phyloP scores from a whole-genome alignment of 2,113 vertebrate species.

The Osmerus mordax region DNA sequence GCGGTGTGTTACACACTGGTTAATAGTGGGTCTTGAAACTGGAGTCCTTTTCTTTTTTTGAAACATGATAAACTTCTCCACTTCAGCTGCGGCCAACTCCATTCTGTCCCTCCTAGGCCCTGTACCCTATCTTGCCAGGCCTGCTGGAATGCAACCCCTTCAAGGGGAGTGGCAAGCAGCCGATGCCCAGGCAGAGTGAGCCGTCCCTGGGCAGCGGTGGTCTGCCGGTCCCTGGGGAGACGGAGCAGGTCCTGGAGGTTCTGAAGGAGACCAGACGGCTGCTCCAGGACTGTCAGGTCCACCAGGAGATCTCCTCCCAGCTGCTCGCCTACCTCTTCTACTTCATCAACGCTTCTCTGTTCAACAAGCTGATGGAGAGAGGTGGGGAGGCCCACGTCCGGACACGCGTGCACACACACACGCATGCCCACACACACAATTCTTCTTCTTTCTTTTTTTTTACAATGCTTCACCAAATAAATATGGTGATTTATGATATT shows the following conservation, averaged over 20 bases:
- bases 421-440: neutral
- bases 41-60: no score
- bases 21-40: no score
- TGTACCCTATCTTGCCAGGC: conserved; percentile 70
- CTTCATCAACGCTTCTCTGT: conserved; percentile 78
- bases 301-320: conserved; percentile 70
- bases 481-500: neutral
- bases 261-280: conserved; percentile 59
- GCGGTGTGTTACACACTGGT: no score
- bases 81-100: no score
- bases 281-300: conserved; percentile 64
- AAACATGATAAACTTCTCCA: no score
- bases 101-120: conserved; percentile 50
- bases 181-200: neutral
- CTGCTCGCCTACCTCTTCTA: conserved; percentile 78
- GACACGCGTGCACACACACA: neutral
- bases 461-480: neutral
- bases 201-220: conserved; percentile 36
- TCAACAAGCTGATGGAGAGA: conserved; percentile 80
- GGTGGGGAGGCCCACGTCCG: conserved; percentile 53
- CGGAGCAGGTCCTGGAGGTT: conserved; percentile 60
- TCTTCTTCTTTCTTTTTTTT: neutral
- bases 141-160: conserved; percentile 74
- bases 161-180: conserved; percentile 41
- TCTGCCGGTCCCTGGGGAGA: conserved; percentile 49